phyloP scores from a whole-genome alignment of 53 echinoderm and acorn worm species.

The Henricia sp. region DNA sequence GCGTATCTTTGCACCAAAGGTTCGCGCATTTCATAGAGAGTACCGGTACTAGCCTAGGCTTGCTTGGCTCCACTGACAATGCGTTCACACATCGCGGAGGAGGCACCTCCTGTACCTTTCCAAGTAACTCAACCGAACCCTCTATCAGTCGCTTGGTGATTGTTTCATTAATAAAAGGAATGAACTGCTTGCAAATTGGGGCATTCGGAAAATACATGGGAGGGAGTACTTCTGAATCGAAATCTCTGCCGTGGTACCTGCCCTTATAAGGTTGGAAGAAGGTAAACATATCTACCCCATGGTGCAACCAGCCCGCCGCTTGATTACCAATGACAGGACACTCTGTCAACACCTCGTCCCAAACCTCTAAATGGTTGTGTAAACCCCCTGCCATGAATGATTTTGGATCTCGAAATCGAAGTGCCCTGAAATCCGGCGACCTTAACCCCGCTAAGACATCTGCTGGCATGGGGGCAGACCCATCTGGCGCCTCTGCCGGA shows the following conservation, averaged over 20 bases:
- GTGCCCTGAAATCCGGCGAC: constrained; percentile 1
- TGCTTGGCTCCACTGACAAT: not conserved
- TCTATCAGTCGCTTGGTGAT: not conserved
- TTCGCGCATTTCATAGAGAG: constrained; percentile 1
- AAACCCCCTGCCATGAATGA: constrained; percentile 5
- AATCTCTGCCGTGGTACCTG: not conserved
- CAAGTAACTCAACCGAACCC: constrained; percentile 3
- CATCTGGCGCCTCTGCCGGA: not conserved
- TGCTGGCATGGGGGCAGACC: constrained; percentile 7
- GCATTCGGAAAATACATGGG: constrained; percentile 6
- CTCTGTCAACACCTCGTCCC: not conserved
- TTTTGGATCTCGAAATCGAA: constrained; percentile 20
- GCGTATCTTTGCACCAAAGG: constrained; percentile 10
- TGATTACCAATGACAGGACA: not conserved
- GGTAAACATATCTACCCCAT: constrained; percentile 4
- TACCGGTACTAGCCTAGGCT: constrained; percentile 2
- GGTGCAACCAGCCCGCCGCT: not conserved
- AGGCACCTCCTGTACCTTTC: not conserved
- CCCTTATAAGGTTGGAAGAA: not conserved
- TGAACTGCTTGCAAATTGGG: constrained; percentile 3
- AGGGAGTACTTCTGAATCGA: not conserved
- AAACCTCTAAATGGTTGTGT: not conserved
- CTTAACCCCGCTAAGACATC: not conserved
- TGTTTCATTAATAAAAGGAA: too few species aligned
- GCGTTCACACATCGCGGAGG: constrained; percentile 6